Percentiles rank a stretch among this genome's conserved stretches.
Evolutionary conservation across 2,113 vertebrate genomes (phyloP).

Genomic region (Hippocampus guttulatus): DNA sequence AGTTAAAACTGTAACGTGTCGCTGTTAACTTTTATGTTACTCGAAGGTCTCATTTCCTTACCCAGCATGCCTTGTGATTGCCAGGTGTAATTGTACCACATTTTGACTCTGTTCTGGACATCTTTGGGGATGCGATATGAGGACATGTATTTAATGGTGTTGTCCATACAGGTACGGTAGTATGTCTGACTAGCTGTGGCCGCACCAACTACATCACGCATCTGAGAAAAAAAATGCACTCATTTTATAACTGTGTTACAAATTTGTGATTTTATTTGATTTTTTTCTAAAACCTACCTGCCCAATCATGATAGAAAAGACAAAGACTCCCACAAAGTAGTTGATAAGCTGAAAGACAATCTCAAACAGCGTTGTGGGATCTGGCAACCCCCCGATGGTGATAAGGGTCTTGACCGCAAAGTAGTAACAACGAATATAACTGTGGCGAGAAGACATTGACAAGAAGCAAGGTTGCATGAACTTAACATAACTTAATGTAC

Average conservation of each 20-base stretch:
- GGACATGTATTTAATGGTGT: slow-evolving; percentile 94
- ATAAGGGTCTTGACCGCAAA: slow-evolving; percentile 97
- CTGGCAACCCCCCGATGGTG: slow-evolving; percentile 90
- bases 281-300: slow-evolving; percentile 73
- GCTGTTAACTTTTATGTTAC: not conserved
- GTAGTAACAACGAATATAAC: slow-evolving; percentile 96
- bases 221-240: slow-evolving; percentile 64
- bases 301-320: slow-evolving; percentile 98
- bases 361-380: slow-evolving; percentile 86
- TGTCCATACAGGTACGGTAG: slow-evolving; percentile 93
- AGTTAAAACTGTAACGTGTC: not conserved
- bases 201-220: slow-evolving; percentile 93
- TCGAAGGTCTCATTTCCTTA: slow-evolving; percentile 64
- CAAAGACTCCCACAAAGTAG: slow-evolving; percentile 94
- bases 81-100: slow-evolving; percentile 98
- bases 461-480: not conserved
- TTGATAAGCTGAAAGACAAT: slow-evolving; percentile 93
- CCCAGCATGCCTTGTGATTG: slow-evolving; percentile 98
- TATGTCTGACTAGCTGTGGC: slow-evolving; percentile 90
- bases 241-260: not conserved
- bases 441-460: slow-evolving; percentile 42
- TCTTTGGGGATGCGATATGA: slow-evolving; percentile 86
- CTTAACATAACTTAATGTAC: not conserved
- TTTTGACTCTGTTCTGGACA: slow-evolving; percentile 92
- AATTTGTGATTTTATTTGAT: not conserved